phyloP scores from a whole-genome alignment of 2,113 vertebrate species.

The Halcyon senegalensis region DNA sequence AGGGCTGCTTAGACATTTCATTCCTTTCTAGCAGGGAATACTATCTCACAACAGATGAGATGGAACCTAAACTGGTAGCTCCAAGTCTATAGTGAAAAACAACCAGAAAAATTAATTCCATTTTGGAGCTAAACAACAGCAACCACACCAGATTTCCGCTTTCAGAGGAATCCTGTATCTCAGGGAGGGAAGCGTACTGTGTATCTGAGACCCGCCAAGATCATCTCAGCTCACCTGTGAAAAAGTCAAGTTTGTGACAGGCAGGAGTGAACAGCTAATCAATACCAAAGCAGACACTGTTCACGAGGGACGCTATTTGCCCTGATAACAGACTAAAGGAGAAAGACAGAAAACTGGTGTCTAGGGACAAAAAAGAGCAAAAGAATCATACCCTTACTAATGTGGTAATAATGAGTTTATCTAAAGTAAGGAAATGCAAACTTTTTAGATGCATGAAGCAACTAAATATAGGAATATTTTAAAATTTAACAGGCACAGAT shows the following conservation, averaged over 20 bases:
- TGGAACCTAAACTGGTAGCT: not conserved
- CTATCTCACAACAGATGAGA: not conserved
- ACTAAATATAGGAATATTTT: not conserved
- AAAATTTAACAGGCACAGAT: rapidly evolving
- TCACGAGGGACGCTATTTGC: not conserved
- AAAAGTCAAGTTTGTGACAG: not conserved
- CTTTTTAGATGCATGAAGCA: not conserved
- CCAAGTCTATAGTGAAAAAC: rapidly evolving
- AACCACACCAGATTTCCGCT: not conserved
- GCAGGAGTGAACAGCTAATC: not conserved
- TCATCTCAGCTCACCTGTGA: not conserved
- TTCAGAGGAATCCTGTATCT: not conserved
- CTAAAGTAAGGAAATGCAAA: not conserved
- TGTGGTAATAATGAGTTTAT: not conserved
- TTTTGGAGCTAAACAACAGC: not conserved
- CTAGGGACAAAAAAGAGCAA: not conserved
- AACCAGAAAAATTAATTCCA: not conserved
- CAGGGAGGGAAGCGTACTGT: not conserved
- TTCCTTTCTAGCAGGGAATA: not conserved
- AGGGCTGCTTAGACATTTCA: not conserved
- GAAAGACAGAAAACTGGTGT: not conserved
- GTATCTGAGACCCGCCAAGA: not conserved
- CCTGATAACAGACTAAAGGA: not conserved
- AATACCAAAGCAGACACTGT: not conserved
- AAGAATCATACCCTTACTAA: not conserved